phyloP scores from a whole-genome alignment of 2,888 invertebrate species.

The Oligia latruncula region DNA sequence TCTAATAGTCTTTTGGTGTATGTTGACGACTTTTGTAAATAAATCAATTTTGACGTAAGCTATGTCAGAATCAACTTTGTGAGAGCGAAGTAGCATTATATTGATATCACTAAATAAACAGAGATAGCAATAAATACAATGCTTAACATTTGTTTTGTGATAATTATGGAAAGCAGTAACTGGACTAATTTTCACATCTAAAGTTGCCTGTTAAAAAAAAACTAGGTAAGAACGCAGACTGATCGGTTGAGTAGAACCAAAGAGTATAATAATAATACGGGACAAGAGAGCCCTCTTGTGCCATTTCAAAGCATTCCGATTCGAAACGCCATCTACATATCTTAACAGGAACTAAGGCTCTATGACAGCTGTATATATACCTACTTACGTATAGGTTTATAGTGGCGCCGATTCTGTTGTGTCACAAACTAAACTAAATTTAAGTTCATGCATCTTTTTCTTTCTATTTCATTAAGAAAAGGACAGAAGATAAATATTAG shows the following conservation, averaged over 20 bases:
- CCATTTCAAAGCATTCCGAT: too few relatives aligned
- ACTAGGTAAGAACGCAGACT: background rate
- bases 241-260: background rate
- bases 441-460: too few relatives aligned
- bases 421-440: too few relatives aligned
- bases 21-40: conserved; percentile 40
- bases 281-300: too few relatives aligned
- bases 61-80: background rate
- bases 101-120: background rate
- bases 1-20: conserved; percentile 25
- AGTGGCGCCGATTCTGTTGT: too few relatives aligned
- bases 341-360: too few relatives aligned
- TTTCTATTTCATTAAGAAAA: too few relatives aligned
- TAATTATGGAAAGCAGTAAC: background rate
- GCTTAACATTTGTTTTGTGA: background rate
- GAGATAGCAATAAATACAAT: conserved; percentile 21
- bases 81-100: conserved; percentile 3
- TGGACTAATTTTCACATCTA: background rate
- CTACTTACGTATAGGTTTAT: too few relatives aligned
- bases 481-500: too few relatives aligned
- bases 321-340: too few relatives aligned
- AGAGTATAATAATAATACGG: too few relatives aligned
- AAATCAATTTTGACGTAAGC: conserved; percentile 32
- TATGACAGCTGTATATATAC: too few relatives aligned
- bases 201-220: conserved; percentile 16